Evolutionary conservation across 1,140 invertebrate genomes (phyloP).

Genomic region (Drosophila leontia): DNA sequence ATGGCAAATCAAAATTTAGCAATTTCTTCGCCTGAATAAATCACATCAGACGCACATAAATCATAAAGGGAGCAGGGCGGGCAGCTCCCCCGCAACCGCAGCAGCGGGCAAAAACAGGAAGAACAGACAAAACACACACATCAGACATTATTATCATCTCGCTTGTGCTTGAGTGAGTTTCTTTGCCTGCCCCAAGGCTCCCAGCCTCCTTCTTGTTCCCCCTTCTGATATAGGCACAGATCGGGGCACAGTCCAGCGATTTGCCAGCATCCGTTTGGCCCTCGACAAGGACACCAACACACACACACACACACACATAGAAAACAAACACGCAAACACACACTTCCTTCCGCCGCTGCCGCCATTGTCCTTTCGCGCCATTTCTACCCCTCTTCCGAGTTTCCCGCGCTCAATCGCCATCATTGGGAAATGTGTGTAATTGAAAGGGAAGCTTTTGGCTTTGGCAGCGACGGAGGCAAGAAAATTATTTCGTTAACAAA

Average conservation of each 20-base stretch:
- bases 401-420: slow-evolving; percentile 38
- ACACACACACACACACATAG: slow-evolving; percentile 6
- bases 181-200: slow-evolving; percentile 64
- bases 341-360: slow-evolving; percentile 67
- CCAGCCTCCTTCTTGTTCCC: slow-evolving; percentile 12
- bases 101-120: slow-evolving; percentile 58
- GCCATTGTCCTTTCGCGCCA: slow-evolving; percentile 77
- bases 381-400: slow-evolving; percentile 1
- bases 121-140: slow-evolving; percentile 75
- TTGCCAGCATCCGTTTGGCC: slow-evolving; percentile 58
- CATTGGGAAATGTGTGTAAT: slow-evolving; percentile 80
- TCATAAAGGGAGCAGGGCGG: slow-evolving; percentile 67
- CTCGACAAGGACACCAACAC: slow-evolving; percentile 11
- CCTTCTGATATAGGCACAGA: slow-evolving; percentile 67
- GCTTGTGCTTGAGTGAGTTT: slow-evolving; percentile 83
- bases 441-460: slow-evolving; percentile 84
- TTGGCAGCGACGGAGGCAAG: slow-evolving; percentile 66
- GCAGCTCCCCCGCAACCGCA: slow-evolving; percentile 31
- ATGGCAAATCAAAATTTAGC: slow-evolving; percentile 78
- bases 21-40: slow-evolving; percentile 81
- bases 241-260: slow-evolving; percentile 58
- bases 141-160: slow-evolving; percentile 84
- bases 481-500: slow-evolving; percentile 84
- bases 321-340: slow-evolving; percentile 38
- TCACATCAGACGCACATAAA: slow-evolving; percentile 82